Percentiles rank a stretch among this genome's conserved stretches.
phyloP scores from a whole-genome alignment of 92 coral and sea anemone genomes.

The Porites divaricata region DNA sequence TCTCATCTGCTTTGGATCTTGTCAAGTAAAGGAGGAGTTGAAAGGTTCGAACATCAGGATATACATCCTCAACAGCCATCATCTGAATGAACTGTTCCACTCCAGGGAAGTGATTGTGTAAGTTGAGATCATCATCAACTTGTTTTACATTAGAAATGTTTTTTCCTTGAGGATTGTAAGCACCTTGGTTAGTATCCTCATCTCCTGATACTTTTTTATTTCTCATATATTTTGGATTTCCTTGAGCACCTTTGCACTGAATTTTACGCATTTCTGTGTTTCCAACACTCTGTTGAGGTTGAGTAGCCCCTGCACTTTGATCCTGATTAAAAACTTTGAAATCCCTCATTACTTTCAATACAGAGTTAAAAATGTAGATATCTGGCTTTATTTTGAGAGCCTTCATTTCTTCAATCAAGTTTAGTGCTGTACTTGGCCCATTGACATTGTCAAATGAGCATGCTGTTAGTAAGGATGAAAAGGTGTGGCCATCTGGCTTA shows the following conservation, averaged over 20 bases:
- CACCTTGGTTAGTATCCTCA: background rate
- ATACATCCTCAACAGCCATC: conserved; percentile 84
- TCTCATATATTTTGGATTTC: background rate
- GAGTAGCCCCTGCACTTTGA: background rate
- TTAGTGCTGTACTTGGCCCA: conserved; percentile 58
- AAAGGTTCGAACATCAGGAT: conserved; percentile 85
- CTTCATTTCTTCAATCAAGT: conserved; percentile 80
- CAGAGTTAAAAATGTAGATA: conserved; percentile 72
- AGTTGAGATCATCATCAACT: background rate
- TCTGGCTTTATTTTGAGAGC: conserved; percentile 66
- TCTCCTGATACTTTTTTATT: background rate
- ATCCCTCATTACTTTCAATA: conserved; percentile 75
- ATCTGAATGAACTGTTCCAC: conserved; percentile 73
- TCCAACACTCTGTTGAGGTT: background rate
- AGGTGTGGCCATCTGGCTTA: conserved; percentile 67
- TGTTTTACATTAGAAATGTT: background rate
- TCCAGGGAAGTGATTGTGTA: conserved; percentile 63
- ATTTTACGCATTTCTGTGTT: no score
- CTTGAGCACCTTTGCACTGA: background rate
- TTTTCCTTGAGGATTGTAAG: background rate
- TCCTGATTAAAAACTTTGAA: conserved; percentile 23
- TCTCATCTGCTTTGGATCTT: conserved; percentile 56
- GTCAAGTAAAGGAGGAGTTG: conserved; percentile 72
- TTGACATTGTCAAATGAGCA: conserved; percentile 61
- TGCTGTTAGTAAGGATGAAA: conserved; percentile 71